Evolutionary conservation across 2,888 invertebrate species (phyloP), one percentile per base, ranked within the genome.

Genomic region (Dysmachus trigonus): DNA sequence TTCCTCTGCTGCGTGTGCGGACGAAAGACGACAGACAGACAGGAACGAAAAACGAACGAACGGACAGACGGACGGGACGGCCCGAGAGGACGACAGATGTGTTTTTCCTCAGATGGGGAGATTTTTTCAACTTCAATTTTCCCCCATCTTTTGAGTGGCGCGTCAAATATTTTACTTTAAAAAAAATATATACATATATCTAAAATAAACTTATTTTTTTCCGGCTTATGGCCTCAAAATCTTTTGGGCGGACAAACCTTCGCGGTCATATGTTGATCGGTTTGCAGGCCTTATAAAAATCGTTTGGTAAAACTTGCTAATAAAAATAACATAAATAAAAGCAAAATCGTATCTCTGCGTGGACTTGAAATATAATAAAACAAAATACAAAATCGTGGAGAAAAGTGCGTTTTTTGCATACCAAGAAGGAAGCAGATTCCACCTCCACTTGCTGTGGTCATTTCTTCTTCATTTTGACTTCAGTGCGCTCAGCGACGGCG

Each of bases 121-220:
- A 81, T 81, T 81, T 81, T 81, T 81, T 81, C 62, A 10, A 33
- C 31, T 81, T 81, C 53, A 81, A 47, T 81, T 81, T 53, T 53
- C 81, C 81, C 81, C 81, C 53, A 38, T 72, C 41, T 72, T 83
- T 72, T 72, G 30, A 83, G 83, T 83, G 83, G 83, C 83, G 83
- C 83, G 83, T 83, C 72, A 83, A 83, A 72, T 72, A 72, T 83
- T 81, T 76, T 62, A 22, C 62, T 62, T 62, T 41, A 41, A 41
- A n/a, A n/a, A n/a, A n/a, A n/a, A n/a, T n/a, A n/a, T n/a, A n/a
- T n/a, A n/a, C n/a, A n/a, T n/a, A n/a, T n/a, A n/a, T n/a, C n/a
- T n/a, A n/a, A n/a, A n/a, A n/a, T n/a, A n/a, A 18, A 8, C 27
- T 62, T 62, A 22, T 62, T 10, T 62, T 62, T 51, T 62, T 62